Evolutionary conservation across 2,888 invertebrate species (phyloP).

Genomic region (Shargacucullia verbasci): DNA sequence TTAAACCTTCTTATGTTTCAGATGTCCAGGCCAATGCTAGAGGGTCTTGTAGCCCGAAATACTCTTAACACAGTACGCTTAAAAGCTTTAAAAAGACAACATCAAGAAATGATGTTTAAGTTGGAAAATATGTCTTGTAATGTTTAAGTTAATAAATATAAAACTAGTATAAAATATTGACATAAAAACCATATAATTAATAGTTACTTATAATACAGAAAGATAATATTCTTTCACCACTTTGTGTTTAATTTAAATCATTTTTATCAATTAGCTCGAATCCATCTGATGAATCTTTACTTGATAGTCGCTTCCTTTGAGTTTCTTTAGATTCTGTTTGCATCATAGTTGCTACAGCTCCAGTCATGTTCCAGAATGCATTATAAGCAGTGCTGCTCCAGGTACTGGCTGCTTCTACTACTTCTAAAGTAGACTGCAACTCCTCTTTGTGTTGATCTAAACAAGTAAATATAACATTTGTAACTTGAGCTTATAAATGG

Average conservation of each 20-base stretch:
- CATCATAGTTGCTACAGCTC: slow-evolving; percentile 77
- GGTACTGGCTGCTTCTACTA: slow-evolving; percentile 67
- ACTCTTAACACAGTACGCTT: slow-evolving; percentile 77
- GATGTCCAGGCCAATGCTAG: slow-evolving; percentile 87
- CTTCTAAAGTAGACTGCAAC: slow-evolving; percentile 74
- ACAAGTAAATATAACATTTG: slow-evolving; percentile 46
- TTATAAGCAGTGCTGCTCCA: slow-evolving; percentile 81
- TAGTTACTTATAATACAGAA: slow-evolving; percentile 44
- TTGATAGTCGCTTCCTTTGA: slow-evolving; percentile 75
- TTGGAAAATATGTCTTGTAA: slow-evolving; percentile 78
- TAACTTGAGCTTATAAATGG: no score
- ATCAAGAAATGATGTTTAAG: slow-evolving; percentile 82
- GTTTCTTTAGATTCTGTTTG: slow-evolving; percentile 67
- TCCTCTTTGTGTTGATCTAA: slow-evolving; percentile 75
- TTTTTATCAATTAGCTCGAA: slow-evolving; percentile 85
- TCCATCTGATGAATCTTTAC: slow-evolving; percentile 84
- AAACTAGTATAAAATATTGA: slow-evolving; percentile 24
- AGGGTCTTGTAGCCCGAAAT: slow-evolving; percentile 84
- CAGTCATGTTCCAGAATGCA: slow-evolving; percentile 77
- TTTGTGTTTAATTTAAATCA: slow-evolving; percentile 68
- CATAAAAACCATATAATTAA: slow-evolving; percentile 45
- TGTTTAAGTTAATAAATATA: slow-evolving; percentile 56
- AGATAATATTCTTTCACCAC: slow-evolving; percentile 20
- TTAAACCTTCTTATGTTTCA: slow-evolving; percentile 59
- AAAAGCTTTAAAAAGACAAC: slow-evolving; percentile 82